phyloP scores from a whole-genome alignment of 1,140 invertebrate genomes.

The Brachionus asplanchnoidis region DNA sequence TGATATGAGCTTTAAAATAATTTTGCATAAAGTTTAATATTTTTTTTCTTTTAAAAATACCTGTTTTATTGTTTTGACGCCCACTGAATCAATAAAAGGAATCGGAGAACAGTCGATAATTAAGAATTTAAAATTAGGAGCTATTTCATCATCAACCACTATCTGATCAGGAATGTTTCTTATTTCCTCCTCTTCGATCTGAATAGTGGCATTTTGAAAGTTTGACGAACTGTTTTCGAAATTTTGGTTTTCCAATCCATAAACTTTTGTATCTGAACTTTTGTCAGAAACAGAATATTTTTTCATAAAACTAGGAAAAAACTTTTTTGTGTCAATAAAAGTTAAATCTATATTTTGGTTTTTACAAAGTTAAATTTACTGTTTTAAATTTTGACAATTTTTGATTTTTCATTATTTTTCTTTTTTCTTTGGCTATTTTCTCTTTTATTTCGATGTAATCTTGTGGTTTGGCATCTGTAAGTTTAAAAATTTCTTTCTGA shows the following conservation, averaged over 20 bases:
- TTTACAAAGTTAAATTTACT: neutral
- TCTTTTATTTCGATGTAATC: neutral
- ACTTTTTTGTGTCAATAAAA: neutral
- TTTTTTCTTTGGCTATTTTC: neutral
- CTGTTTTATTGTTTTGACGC: slow-evolving; percentile 28
- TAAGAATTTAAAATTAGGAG: neutral
- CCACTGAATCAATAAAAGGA: slow-evolving; percentile 22
- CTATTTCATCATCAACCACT: neutral
- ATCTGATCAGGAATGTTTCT: neutral
- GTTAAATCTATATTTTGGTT: neutral
- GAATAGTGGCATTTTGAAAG: neutral
- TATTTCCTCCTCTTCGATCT: neutral
- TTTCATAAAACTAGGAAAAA: neutral
- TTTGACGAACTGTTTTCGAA: neutral
- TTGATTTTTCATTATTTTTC: neutral
- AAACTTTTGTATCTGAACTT: neutral
- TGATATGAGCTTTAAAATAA: neutral
- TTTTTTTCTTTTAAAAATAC: neutral
- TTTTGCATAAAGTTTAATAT: neutral
- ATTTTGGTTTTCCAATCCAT: neutral
- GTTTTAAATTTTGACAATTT: neutral
- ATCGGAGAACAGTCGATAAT: slow-evolving; percentile 28
- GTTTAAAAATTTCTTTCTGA: neutral
- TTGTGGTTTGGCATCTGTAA: neutral
- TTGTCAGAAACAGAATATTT: neutral